A percentile compares a stretch with the other conserved stretches of the same genome.
phyloP scores from a whole-genome alignment of 2,888 invertebrate genomes.

The Eudemis profundana region DNA sequence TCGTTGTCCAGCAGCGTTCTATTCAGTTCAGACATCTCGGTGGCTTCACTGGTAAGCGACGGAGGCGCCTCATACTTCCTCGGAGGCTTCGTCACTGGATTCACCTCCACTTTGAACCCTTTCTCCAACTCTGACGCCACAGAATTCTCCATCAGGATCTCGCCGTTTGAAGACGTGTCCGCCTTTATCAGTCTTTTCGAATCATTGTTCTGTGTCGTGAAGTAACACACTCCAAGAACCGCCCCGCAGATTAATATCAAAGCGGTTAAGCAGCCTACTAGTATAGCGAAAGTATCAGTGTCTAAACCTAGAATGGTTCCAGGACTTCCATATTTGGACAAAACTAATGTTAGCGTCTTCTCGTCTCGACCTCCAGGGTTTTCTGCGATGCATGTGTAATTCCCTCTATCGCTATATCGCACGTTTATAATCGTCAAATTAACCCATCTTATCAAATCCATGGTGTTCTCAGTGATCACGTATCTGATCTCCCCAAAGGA shows the following conservation, averaged over 20 bases:
- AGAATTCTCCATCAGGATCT: slow-evolving; percentile 89
- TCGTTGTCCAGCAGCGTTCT: slow-evolving; percentile 91
- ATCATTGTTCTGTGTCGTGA: slow-evolving; percentile 80
- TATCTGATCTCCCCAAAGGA: slow-evolving; percentile 82
- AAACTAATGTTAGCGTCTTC: slow-evolving; percentile 88
- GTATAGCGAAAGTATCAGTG: slow-evolving; percentile 82
- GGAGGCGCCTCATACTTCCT: slow-evolving; percentile 89
- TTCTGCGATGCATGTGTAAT: slow-evolving; percentile 92
- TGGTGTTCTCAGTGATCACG: slow-evolving; percentile 72
- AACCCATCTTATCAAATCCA: slow-evolving; percentile 85
- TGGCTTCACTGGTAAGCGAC: slow-evolving; percentile 87
- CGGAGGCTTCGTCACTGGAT: slow-evolving; percentile 93
- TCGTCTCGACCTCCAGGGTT: slow-evolving; percentile 93
- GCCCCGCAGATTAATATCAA: slow-evolving; percentile 80
- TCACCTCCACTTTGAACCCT: slow-evolving; percentile 91
- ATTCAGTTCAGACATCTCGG: slow-evolving; percentile 93
- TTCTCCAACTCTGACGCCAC: slow-evolving; percentile 92
- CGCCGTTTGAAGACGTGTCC: slow-evolving; percentile 87
- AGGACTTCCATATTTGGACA: slow-evolving; percentile 77
- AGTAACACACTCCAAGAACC: slow-evolving; percentile 81
- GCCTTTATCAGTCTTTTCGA: slow-evolving; percentile 86
- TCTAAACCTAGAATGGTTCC: slow-evolving; percentile 77
- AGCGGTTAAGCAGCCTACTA: slow-evolving; percentile 78
- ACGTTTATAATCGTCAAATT: slow-evolving; percentile 89
- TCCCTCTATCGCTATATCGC: slow-evolving; percentile 88